Evolutionary conservation across 2,113 vertebrate species (phyloP), one percentile per base, ranked within the genome.

Genomic region (Pterocles orientalis): DNA sequence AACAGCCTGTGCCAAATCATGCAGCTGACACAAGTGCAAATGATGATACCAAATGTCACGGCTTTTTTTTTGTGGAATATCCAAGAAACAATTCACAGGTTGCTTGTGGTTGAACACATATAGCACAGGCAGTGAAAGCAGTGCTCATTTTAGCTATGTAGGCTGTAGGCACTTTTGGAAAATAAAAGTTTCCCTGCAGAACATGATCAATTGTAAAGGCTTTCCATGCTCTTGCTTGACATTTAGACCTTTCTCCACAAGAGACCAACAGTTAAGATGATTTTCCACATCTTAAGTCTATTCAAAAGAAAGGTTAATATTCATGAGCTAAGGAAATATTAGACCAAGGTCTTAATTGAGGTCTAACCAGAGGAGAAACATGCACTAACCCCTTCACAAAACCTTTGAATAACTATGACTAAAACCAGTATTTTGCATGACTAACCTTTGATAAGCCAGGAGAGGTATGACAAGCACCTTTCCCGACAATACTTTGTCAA

Each of bases 391-490:
- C 23, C 76, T 62, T 73, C 50, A 73, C 54, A 73, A 90, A 95
- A 68, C 23, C 54, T 66, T 81, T 83, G 77, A 31, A 47, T 36
- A 83, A 43, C 60, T 83, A 3, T 21, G 60, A 69, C 58, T 66
- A 39, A 88, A 88, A 80, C 4, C 0, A 0, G 6, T 34, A 31
- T 73, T 95, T 83, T 91, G 64, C n/a, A 64, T 84, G 64, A 58
- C 36, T 97, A 71, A 94, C 75, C 53, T 96, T 87, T 87, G 84
- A 88, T 80, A 92, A 95, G 60, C 14, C 56, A 68, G 54, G 31
- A 86, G 50, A 94, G 68, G 73, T 65, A 88, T 12, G 47, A 92
- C 13, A 78, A 82, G n/a, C 36, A 81, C 72, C 82, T 94, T 75
- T 62, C 54, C 41, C 0, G 5, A 91, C 51, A 90, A 93, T n/a